Conservation (phyloP, 2,113 vertebrate species). For the Carassius gibelio region DNA sequence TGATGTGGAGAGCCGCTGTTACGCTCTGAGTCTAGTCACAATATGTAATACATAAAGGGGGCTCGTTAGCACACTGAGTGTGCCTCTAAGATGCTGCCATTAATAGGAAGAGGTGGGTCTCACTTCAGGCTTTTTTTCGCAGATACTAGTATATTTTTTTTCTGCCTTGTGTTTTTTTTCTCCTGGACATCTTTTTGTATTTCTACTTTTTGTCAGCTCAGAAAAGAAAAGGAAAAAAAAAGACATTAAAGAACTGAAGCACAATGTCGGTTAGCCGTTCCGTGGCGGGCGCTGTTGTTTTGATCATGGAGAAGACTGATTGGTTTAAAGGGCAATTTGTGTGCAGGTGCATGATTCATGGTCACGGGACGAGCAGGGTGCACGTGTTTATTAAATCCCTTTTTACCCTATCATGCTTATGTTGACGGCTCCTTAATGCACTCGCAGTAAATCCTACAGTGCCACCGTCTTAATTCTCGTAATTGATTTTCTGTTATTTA, state of each 20-base stretch:
- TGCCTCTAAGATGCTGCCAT: slow-evolving; percentile 79
- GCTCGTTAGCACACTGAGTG: slow-evolving; percentile 91
- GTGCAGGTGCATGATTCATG: slow-evolving; percentile 35
- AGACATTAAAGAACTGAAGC: slow-evolving; percentile 25
- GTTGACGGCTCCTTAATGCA: slow-evolving; percentile 17
- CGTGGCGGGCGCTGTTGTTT: slow-evolving; percentile 27
- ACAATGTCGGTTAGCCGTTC: not conserved
- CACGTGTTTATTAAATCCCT: slow-evolving; percentile 40
- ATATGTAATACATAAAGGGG: slow-evolving; percentile 92
- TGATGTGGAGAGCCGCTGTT: slow-evolving; percentile 93
- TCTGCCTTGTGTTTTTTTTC: not conserved
- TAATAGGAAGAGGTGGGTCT: slow-evolving; percentile 69
- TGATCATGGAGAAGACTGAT: slow-evolving; percentile 37
- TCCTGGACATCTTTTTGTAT: not conserved
- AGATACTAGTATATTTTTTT: slow-evolving; percentile 50
- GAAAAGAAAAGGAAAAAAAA: not conserved
- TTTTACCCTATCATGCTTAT: slow-evolving; percentile 39
- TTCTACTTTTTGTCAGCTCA: not conserved
- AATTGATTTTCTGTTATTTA: slow-evolving; percentile 11
- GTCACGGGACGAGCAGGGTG: slow-evolving; percentile 34
- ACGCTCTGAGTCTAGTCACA: slow-evolving; percentile 87
- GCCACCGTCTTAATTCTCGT: not conserved
- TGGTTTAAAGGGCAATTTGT: slow-evolving; percentile 30
- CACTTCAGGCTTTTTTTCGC: slow-evolving; percentile 41
- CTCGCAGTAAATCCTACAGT: not conserved